Evolutionary conservation across 2,888 invertebrate genomes (phyloP), one percentile per base, ranked within the genome.

Genomic region (Arge pagana): DNA sequence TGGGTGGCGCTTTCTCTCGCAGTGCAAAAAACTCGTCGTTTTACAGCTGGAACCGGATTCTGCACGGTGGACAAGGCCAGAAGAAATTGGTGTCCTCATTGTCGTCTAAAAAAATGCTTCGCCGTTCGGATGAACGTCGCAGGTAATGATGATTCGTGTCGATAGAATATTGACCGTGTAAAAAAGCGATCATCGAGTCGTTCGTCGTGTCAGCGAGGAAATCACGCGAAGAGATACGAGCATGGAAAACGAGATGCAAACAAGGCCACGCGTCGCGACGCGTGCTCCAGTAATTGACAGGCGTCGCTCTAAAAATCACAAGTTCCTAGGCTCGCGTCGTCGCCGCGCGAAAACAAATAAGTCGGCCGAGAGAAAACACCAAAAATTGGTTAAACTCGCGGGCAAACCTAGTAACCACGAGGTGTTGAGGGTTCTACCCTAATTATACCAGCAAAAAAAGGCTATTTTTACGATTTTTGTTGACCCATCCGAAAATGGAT

Each of bases 81-180:
- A 43, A 77, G 93, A 56, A 93, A 93, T 76, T 93, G 92, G 93
- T 93, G 93, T 73, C 91, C 93, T 0, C 87, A 85, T 65, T 93
- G 93, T 68, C 81, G 93, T 28, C 79, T 93, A 11, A 85, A 87
- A 67, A 86, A 88, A 64, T 93, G 93, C 66, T 84, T 90, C 58
- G 75, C 82, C 1, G 88, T 88, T 37, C 82, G 84, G 58, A 93
- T 93, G 93, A 91, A 92, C 67, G 82, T 84, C 2, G 77, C 85
- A 65, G 89, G 89, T 89, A 72, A 18, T 11, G 2, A 37, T 37
- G 7, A n/a, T 24, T 16, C 18, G 41, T 10, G 19, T 31, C 10
- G 39, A 36, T 24, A 43, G 13, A 30, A n/a, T 19, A 6, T 37
- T 18, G 24, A 50, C 23, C n/a, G n/a, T 30, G 35, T 40, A 15